Percentiles rank a stretch among this genome's conserved stretches.
Conservation (phyloP, 2,797 vertebrate species). For the Hemitrygon akajei region DNA sequence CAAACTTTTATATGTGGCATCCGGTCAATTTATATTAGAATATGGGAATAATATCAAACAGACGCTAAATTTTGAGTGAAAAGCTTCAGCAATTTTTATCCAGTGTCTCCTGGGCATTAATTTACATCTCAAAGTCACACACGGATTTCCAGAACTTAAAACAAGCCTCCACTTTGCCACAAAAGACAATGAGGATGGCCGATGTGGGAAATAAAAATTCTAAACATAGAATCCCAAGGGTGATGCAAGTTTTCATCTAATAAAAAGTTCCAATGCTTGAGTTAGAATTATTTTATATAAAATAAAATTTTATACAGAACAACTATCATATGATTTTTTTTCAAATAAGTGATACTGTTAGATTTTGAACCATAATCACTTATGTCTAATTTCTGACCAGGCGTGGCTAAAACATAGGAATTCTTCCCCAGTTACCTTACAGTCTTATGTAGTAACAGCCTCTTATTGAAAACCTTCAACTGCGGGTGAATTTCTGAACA, state of each 20-base stretch:
- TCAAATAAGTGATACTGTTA: not conserved
- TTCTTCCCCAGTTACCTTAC: too few species aligned
- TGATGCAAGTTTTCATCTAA: not conserved
- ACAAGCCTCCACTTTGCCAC: too few species aligned
- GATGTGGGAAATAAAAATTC: not conserved
- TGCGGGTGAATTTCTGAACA: too few species aligned
- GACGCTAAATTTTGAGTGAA: not conserved
- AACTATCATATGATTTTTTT: not conserved
- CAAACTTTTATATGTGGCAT: not conserved
- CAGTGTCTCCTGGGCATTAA: not conserved
- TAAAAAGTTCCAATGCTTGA: not conserved
- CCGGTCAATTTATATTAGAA: not conserved
- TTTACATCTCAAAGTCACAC: not conserved
- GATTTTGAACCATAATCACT: not conserved
- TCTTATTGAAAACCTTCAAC: too few species aligned
- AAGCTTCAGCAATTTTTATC: not conserved
- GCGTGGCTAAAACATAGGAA: not conserved
- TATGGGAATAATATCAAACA: not conserved
- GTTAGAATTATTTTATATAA: not conserved
- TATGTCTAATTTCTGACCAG: not conserved
- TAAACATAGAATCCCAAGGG: too few species aligned
- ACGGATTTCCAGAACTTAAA: not conserved
- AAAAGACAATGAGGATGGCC: not conserved
- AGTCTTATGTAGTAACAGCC: too few species aligned
- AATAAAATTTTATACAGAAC: not conserved